Conservation (phyloP, 2,797 vertebrate genomes). For the Dicrostonyx torquatus region DNA sequence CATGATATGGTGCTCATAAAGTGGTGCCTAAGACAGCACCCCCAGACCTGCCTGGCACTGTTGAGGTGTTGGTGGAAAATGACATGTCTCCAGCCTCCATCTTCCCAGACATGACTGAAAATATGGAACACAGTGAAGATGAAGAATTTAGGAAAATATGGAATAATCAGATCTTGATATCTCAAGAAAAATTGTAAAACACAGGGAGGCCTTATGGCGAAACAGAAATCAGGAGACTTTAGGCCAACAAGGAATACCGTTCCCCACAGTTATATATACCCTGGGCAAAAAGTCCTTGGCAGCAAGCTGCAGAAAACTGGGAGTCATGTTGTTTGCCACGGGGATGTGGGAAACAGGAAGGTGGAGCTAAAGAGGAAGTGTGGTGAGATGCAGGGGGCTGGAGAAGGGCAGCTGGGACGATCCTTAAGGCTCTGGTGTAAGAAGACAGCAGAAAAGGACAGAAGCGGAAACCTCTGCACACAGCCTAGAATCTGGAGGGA, state of each 20-base stretch:
- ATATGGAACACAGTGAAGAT: not conserved
- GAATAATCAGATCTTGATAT: not conserved
- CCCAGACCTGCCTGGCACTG: not conserved
- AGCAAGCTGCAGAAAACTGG: not conserved
- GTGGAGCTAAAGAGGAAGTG: not conserved
- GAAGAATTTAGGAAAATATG: not conserved
- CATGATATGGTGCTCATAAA: not conserved
- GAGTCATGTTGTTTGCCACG: not conserved
- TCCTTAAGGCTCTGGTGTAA: not conserved
- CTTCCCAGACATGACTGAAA: not conserved
- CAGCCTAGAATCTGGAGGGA: accelerated
- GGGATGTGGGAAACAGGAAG: not conserved
- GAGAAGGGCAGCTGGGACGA: accelerated
- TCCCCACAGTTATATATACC: accelerated
- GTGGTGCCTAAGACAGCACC: no score
- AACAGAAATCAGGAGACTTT: no score
- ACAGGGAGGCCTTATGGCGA: not conserved
- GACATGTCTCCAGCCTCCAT: not conserved
- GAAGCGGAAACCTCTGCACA: not conserved
- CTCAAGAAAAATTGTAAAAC: not conserved
- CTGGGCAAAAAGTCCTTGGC: not conserved
- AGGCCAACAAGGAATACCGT: no score
- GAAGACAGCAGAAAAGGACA: not conserved
- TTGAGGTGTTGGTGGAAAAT: not conserved
- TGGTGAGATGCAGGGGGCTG: not conserved